A percentile compares a stretch with the other conserved stretches of the same genome.
These are phyloP conservation scores for Polypterus bichir DNA, from an alignment of 2,113 vertebrate genomes.

Conservation along the genomic window DNA sequence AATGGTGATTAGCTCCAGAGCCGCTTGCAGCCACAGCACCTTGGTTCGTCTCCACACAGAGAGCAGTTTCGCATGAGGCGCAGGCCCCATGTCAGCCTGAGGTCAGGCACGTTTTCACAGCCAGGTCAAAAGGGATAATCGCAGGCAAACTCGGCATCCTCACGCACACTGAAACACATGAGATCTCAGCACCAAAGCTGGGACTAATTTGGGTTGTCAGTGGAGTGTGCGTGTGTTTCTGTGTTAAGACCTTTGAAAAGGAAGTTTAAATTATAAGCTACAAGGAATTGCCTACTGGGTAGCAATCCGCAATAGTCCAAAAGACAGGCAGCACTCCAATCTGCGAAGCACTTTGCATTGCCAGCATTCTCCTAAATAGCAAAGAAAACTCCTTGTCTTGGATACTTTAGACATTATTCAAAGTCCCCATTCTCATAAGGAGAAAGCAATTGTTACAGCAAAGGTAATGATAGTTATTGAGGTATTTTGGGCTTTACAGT, in stretches of 20 bases:
- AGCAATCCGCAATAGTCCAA: slow-evolving; percentile 6
- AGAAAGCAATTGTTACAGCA: no score
- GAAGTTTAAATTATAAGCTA: slow-evolving; percentile 24
- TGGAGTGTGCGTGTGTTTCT: slow-evolving; percentile 39
- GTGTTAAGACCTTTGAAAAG: slow-evolving; percentile 7
- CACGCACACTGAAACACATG: slow-evolving; percentile 39
- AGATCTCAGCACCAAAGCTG: slow-evolving; percentile 42
- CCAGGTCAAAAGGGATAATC: slow-evolving; percentile 51
- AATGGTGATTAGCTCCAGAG: slow-evolving; percentile 70
- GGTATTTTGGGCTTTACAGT: no score
- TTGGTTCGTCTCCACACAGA: slow-evolving; percentile 32
- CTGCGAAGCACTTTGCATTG: no score
- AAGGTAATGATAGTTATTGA: no score
- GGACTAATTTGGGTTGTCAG: slow-evolving; percentile 53
- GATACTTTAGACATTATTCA: no score
- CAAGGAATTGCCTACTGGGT: slow-evolving; percentile 9
- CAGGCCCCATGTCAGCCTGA: slow-evolving; percentile 37
- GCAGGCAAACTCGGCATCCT: slow-evolving; percentile 56
- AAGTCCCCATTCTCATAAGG: no score
- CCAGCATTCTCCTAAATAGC: no score
- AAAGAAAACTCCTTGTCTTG: no score
- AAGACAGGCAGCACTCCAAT: no score
- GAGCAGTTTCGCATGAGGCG: slow-evolving; percentile 21
- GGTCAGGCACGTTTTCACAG: slow-evolving; percentile 59
- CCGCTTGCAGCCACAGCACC: slow-evolving; percentile 33